phyloP scores from a whole-genome alignment of 2,113 vertebrate genomes.

The Hystrix cristata region DNA sequence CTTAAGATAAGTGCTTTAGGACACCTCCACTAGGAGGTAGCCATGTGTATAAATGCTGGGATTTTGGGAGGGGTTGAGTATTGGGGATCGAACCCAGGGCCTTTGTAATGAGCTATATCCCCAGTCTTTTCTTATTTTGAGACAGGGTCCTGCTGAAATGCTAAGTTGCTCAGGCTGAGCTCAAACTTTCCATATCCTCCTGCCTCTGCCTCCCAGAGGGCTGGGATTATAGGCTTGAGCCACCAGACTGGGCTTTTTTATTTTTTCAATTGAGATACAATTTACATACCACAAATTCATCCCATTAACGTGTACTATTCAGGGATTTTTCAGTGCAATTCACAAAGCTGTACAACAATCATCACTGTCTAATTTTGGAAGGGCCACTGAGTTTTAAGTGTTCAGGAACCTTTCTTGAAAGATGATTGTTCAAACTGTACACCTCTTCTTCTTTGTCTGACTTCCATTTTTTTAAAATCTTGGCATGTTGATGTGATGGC shows the following conservation, averaged over 20 bases:
- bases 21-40: not conserved
- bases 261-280: not conserved
- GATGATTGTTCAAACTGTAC: not conserved
- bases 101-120: not conserved
- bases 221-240: not conserved
- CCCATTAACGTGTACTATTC: not conserved
- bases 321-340: not conserved
- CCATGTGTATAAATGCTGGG: not conserved
- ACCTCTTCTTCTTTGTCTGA: not conserved
- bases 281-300: not conserved
- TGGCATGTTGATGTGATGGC: not conserved
- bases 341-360: not conserved
- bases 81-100: not conserved
- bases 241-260: not conserved
- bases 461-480: not conserved
- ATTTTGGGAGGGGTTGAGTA: not conserved
- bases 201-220: not conserved
- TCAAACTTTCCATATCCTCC: not conserved
- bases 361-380: not conserved
- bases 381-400: not conserved
- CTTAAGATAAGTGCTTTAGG: not conserved
- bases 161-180: not conserved
- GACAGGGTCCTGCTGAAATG: not conserved
- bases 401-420: not conserved
- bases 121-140: not conserved